These are phyloP conservation scores for Thinocorus orbignyianus DNA, from an alignment of 2,113 vertebrate genomes.

Conservation along the genomic window DNA sequence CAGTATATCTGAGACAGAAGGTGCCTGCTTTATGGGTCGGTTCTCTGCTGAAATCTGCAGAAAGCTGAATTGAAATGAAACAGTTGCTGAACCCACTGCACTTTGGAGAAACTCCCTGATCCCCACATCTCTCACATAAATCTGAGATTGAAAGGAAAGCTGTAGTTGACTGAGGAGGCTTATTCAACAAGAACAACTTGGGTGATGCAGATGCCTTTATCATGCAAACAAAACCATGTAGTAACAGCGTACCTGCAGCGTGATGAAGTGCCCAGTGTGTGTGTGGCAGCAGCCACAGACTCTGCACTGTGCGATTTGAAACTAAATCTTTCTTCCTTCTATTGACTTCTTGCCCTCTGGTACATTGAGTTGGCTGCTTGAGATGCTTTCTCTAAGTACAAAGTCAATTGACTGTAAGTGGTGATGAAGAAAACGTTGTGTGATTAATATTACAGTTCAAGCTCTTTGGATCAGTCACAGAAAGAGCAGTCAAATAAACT, in stretches of 20 bases:
- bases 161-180: not conserved
- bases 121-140: not conserved
- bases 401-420: constrained; percentile 76
- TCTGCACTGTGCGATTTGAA: constrained; percentile 17
- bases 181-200: not conserved
- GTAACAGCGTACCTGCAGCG: accelerated
- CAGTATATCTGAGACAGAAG: not conserved
- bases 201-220: not conserved
- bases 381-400: constrained; percentile 67
- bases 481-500: constrained; percentile 64
- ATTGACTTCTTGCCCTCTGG: constrained; percentile 68
- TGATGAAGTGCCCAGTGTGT: not conserved
- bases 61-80: not conserved
- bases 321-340: constrained; percentile 60
- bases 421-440: constrained; percentile 62
- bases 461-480: constrained; percentile 70
- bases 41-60: not conserved
- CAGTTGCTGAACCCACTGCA: not conserved
- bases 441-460: constrained; percentile 73
- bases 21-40: not conserved
- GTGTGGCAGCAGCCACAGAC: not conserved
- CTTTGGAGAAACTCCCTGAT: not conserved
- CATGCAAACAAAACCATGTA: not conserved
- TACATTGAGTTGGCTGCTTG: constrained; percentile 57
- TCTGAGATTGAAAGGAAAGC: not conserved